Percentiles rank a stretch among this genome's conserved stretches.
Conservation (phyloP, 2,113 vertebrate genomes). For the Forbesichthys papilliferus region DNA sequence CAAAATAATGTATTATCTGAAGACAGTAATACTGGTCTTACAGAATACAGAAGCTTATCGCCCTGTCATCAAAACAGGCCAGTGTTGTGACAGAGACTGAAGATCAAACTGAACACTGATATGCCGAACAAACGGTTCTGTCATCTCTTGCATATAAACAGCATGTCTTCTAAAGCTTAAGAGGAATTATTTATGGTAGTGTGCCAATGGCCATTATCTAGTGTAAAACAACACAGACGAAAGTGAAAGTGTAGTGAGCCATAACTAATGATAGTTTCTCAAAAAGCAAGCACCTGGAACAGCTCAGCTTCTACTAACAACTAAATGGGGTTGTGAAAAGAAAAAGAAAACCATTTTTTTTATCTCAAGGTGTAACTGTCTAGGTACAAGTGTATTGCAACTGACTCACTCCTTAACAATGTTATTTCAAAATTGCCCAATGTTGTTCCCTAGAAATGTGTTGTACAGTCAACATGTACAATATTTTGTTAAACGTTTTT, state of each 20-base stretch:
- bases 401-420: conserved; percentile 32
- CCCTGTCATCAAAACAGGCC: not conserved
- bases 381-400: not conserved
- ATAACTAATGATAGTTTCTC: conserved; percentile 43
- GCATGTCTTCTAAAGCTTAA: too few relatives aligned
- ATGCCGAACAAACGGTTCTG: conserved; percentile 2
- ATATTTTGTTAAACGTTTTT: not conserved
- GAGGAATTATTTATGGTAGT: too few relatives aligned
- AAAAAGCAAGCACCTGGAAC: conserved; percentile 32
- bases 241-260: conserved; percentile 11
- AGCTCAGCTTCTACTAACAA: conserved; percentile 42
- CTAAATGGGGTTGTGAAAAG: conserved; percentile 6
- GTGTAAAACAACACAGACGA: not conserved
- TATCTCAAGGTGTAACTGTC: conserved; percentile 9
- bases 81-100: conserved; percentile 1
- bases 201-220: not conserved
- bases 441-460: too few relatives aligned
- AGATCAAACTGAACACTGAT: not conserved
- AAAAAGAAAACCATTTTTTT: conserved; percentile 4
- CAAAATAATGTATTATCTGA: too few relatives aligned
- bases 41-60: not conserved
- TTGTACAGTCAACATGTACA: not conserved
- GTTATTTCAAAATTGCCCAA: not conserved
- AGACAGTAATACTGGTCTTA: too few relatives aligned
- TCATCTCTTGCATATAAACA: not conserved